Evolutionary conservation across 1,140 invertebrate genomes (phyloP), one percentile per base, ranked within the genome.

Genomic region (Centruroides vittatus): DNA sequence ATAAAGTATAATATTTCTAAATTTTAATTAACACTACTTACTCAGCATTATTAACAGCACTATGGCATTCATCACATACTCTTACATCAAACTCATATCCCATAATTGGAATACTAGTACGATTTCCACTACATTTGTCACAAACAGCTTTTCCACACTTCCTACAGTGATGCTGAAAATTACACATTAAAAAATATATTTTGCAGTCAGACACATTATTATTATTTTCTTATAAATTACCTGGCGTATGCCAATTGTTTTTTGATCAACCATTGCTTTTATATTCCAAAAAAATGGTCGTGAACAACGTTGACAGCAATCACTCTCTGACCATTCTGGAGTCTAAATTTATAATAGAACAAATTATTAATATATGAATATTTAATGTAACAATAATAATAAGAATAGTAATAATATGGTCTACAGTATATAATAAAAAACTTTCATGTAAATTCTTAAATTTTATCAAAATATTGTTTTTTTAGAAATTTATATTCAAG

Each of bases 241-340:
- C 76, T 97, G 93, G 57, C 93, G 78, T 67, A 84, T 75, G 67
- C 92, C 93, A 50, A 98, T 77, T 70, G 90, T 89, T 72, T 92
- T 87, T 73, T 91, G 88, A 71, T 97, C 91, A 85, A 97, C 93
- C 93, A 99, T 99, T 8, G 89, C 92, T 67, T 88, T 83, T 35
- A 98, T 81, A 75, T 99, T 99, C 95, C 96, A 99, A 73, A 98
- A 98, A 74, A 98, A 98, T 34, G 96, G 96, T 66, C 86, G 80
- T 49, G 84, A 82, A 76, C 96, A 99, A 58, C 90, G 80, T 77
- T 98, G 85, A 73, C 96, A 99, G 47, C 84, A 80, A 74, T 98
- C 93, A 60, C 87, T 86, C 71, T 98, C 93, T 61, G 84, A 80
- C 96, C 96, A 99, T 60, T 84, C 83, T 10, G 94, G 92, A 12